Evolutionary conservation across 2,888 invertebrate species (phyloP), one percentile per base, ranked within the genome.

Genomic region (Formica aserva): DNA sequence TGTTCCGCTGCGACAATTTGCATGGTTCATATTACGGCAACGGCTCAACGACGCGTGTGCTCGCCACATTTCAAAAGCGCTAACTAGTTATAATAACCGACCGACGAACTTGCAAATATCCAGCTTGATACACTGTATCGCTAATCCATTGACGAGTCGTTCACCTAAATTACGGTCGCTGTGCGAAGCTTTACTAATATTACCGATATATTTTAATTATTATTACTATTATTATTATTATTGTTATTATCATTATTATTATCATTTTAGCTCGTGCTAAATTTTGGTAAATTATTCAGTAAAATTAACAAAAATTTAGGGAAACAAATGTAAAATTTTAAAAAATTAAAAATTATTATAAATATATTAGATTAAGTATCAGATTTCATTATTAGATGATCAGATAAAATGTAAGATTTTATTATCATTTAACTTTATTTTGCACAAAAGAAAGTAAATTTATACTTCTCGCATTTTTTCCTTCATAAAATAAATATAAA

Each of bases 61-160:
- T 55, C 38, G 38, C 69, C 77, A 77, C 77, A 77, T 67, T 77
- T 77, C 77, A 77, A 76, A 76, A 55, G 77, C 13, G 45, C 67
- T 22, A 77, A 77, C 77, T 77, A 77, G 69, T 77, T 77, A 67
- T 69, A 67, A 67, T 77, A 77, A 77, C 55, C 67, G 38, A 38
- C 55, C 52, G 38, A 77, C 77, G 15, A 77, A 77, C 55, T 77
- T 77, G 35, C 55, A 77, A 77, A 77, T 67, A 77, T 67, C 38
- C 77, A 26, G 38, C 35, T 76, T 52, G 35, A 45, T 13, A 22
- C 52, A n/a, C 29, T 55, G 38, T 67, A 77, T 77, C 38, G 67
- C 26, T 77, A 77, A 77, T 76, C 65, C 65, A 76, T 77, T 67
- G 77, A 38, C 38, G 6, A 76, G 48, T 76, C 35, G 15, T 77